A percentile compares a stretch with the other conserved stretches of the same genome.
Conservation (phyloP, 30 jellyfish, hydroid and myxozoan genomes). For the Nemopilema nomurai region DNA sequence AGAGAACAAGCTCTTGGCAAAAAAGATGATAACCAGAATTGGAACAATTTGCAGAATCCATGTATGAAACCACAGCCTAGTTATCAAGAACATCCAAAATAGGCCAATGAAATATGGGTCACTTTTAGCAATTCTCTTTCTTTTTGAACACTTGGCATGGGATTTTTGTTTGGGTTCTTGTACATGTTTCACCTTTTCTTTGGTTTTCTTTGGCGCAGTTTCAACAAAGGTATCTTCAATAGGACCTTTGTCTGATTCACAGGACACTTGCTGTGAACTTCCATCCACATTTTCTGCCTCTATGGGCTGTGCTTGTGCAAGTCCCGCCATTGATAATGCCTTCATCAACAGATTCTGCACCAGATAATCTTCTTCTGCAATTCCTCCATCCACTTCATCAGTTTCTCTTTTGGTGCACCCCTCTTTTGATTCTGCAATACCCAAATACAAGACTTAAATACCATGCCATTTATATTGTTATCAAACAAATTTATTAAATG, state of each 20-base stretch:
- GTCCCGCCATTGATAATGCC: slow-evolving; percentile 15
- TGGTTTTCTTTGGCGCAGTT: slow-evolving; percentile 11
- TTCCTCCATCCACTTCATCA: slow-evolving; percentile 30
- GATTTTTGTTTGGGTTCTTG: slow-evolving; percentile 9
- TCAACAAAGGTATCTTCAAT: neutral
- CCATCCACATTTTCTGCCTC: neutral
- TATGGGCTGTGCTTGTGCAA: neutral
- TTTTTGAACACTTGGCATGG: slow-evolving; percentile 4
- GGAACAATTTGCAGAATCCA: slow-evolving; percentile 76
- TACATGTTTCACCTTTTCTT: neutral
- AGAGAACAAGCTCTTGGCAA: slow-evolving; percentile 25
- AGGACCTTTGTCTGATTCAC: neutral
- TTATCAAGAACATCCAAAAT: slow-evolving; percentile 81
- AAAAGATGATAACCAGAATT: slow-evolving; percentile 34
- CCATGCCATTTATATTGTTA: too few relatives aligned
- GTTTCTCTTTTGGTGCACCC: neutral
- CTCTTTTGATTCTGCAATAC: slow-evolving; percentile 1
- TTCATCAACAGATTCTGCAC: slow-evolving; percentile 6
- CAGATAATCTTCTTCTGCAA: slow-evolving; percentile 10
- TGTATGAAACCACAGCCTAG: slow-evolving; percentile 70
- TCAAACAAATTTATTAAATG: too few relatives aligned
- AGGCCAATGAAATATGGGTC: slow-evolving; percentile 84
- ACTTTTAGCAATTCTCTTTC: slow-evolving; percentile 76
- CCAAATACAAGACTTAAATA: too few relatives aligned
- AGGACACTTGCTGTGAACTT: neutral